Base-by-base conservation (phyloP, 2,797 vertebrate genomes). In the Arvicola amphibius region DNA sequence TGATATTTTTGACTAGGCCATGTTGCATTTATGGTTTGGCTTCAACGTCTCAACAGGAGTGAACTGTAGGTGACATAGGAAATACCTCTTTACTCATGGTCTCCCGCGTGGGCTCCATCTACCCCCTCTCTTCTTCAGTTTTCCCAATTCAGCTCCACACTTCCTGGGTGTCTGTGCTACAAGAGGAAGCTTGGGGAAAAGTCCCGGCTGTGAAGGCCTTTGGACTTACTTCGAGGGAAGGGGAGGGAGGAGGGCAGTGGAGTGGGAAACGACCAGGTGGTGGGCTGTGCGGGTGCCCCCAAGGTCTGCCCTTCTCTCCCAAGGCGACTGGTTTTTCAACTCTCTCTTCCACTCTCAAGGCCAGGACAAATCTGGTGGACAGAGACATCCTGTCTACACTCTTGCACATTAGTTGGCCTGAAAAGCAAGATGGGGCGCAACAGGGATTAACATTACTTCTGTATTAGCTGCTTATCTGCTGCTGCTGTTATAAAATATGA, bases 281-380 rank as follows among this genome's bases (percentile, higher is more conserved):
- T 83, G n/a, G 61, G 65, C 12, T 53, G 78, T 51, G 53, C 81
- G 0, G 32, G 87, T 40, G 53, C 32, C 85, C 56, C 88, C 87
- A 73, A 77, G 77, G 1, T 29, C 51, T 83, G 88, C 32, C 67
- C 73, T 74, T 97, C 91, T 76, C 69, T 94, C 76, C 74, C 92
- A 97, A 92, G 83, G 92, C 1, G 96, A 96, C 65, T 97, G 61
- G 95, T 94, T 95, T 95, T 91, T 74, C 86, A 90, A 90, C 21
- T 27, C 94, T 96, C 79, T 73, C 87, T 95, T 94, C 93, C 94
- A 79, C 87, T 87, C 94, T 86, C 23, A 71, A 79, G 83, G 92
- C 94, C 95, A 96, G 91, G 89, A 95, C 81, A 94, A 94, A 96
- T 94, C 78, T 92, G 79, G 79, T 0, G 34, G 83, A n/a, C 78